Percentiles rank a stretch among this genome's conserved stretches.
phyloP scores from a whole-genome alignment of 2,888 invertebrate genomes.

The Callimorpha dominula region DNA sequence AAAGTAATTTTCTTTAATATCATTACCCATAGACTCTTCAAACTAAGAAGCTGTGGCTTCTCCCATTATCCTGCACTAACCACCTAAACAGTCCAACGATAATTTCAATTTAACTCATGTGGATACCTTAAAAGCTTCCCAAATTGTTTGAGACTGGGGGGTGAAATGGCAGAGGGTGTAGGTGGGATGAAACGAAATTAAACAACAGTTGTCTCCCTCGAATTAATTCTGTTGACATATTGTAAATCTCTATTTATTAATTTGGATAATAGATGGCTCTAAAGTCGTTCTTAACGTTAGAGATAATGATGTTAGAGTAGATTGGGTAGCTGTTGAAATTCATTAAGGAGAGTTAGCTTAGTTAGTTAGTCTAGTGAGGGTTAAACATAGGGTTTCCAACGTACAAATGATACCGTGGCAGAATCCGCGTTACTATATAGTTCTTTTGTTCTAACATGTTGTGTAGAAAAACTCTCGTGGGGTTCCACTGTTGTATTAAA shows the following conservation, averaged over 20 bases:
- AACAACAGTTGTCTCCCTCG: constrained; percentile 47
- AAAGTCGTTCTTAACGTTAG: constrained; percentile 21
- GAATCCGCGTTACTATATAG: too few species aligned
- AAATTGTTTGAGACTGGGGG: constrained; percentile 52
- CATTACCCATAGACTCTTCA: constrained; percentile 14
- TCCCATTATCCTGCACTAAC: constrained; percentile 22
- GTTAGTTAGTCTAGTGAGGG: too few species aligned
- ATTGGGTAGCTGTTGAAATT: constrained; percentile 4
- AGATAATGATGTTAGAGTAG: constrained; percentile 2
- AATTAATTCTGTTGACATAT: constrained; percentile 55
- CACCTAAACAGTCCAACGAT: constrained; percentile 36
- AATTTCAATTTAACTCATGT: constrained; percentile 65
- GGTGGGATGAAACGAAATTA: constrained; percentile 52
- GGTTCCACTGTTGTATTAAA: too few species aligned
- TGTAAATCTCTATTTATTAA: constrained; percentile 32
- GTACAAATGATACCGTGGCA: too few species aligned
- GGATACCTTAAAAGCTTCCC: constrained; percentile 67
- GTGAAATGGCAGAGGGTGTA: constrained; percentile 21
- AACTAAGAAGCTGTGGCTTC: constrained; percentile 12
- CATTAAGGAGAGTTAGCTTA: neutral
- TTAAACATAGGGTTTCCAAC: too few species aligned
- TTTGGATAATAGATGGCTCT: constrained; percentile 24
- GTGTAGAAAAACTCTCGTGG: too few species aligned
- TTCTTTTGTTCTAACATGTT: too few species aligned
- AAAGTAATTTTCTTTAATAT: constrained; percentile 10